Percentiles rank a stretch among this genome's conserved stretches.
Evolutionary conservation across 2,113 vertebrate species (phyloP).

Genomic region (Scatophagus argus): DNA sequence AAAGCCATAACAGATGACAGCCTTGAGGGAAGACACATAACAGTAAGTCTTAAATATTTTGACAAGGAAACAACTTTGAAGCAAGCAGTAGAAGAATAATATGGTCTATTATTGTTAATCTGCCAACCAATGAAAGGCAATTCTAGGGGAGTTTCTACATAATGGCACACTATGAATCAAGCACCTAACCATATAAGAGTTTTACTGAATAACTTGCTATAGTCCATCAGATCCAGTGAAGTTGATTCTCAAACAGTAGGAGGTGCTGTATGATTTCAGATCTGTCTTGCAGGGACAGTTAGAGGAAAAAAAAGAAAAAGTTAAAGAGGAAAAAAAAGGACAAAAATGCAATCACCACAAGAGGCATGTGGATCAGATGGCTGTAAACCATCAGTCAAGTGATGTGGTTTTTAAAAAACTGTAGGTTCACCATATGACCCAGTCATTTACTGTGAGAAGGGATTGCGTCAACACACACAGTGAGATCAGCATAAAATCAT

Average conservation of each 20-base stretch:
- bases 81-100: background rate
- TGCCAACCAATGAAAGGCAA: constrained; percentile 15
- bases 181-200: constrained; percentile 37
- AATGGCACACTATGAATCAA: constrained; percentile 37
- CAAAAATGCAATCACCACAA: constrained; percentile 16
- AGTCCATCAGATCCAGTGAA: constrained; percentile 9
- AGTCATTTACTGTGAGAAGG: constrained; percentile 33
- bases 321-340: background rate
- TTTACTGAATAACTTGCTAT: constrained; percentile 6
- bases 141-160: constrained; percentile 18
- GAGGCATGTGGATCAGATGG: constrained; percentile 29
- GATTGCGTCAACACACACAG: constrained; percentile 38
- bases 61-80: constrained; percentile 15
- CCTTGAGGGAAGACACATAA: constrained; percentile 7
- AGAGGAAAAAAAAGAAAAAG: background rate
- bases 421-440: constrained; percentile 37
- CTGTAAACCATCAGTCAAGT: constrained; percentile 50
- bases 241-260: constrained; percentile 72
- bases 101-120: constrained; percentile 13
- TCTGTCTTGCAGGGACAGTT: constrained; percentile 38
- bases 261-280: constrained; percentile 74
- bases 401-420: constrained; percentile 35
- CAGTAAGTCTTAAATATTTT: constrained; percentile 9
- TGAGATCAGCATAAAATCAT: constrained; percentile 31
- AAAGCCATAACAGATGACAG: constrained; percentile 21